phyloP scores from a whole-genome alignment of 2,888 invertebrate species.

The Polietes domitor region DNA sequence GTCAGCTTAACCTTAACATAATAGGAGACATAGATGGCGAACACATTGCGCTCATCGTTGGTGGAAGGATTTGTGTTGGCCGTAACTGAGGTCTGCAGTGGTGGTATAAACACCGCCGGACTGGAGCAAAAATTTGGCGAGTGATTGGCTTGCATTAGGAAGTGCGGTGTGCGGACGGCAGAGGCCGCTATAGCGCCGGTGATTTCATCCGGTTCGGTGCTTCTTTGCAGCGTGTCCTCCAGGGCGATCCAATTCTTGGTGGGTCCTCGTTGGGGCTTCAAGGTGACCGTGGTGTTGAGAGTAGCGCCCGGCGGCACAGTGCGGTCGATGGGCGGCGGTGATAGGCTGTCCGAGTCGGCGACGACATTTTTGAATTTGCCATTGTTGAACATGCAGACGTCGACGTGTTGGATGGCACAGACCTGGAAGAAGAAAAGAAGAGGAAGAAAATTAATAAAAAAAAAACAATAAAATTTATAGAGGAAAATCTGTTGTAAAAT shows the following conservation, averaged over 20 bases:
- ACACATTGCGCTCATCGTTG: conserved; percentile 89
- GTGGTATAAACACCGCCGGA: conserved; percentile 70
- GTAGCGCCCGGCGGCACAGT: conserved; percentile 84
- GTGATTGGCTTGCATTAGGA: conserved; percentile 69
- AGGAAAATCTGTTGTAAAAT: too few species aligned
- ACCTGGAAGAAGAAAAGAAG: conserved; percentile 83
- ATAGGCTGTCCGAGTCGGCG: conserved; percentile 84
- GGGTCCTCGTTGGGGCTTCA: conserved; percentile 88
- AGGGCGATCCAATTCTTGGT: conserved; percentile 95
- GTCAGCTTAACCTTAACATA: conserved; percentile 93
- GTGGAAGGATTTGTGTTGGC: conserved; percentile 80
- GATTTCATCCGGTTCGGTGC: conserved; percentile 83
- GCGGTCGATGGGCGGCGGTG: conserved; percentile 73
- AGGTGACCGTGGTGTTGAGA: conserved; percentile 84
- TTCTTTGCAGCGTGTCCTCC: conserved; percentile 91
- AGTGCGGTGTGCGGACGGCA: conserved; percentile 82
- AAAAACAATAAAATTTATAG: too few species aligned
- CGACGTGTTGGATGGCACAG: conserved; percentile 93
- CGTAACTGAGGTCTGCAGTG: conserved; percentile 64
- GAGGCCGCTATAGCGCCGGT: conserved; percentile 82
- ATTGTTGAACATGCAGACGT: conserved; percentile 97
- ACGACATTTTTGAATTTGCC: conserved; percentile 97
- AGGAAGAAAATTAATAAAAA: too few species aligned
- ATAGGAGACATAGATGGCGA: conserved; percentile 95
- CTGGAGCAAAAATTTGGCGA: conserved; percentile 74